A percentile compares a stretch with the other conserved stretches of the same genome.
phyloP scores from a whole-genome alignment of 2,113 vertebrate genomes.

The Pluvialis apricaria region DNA sequence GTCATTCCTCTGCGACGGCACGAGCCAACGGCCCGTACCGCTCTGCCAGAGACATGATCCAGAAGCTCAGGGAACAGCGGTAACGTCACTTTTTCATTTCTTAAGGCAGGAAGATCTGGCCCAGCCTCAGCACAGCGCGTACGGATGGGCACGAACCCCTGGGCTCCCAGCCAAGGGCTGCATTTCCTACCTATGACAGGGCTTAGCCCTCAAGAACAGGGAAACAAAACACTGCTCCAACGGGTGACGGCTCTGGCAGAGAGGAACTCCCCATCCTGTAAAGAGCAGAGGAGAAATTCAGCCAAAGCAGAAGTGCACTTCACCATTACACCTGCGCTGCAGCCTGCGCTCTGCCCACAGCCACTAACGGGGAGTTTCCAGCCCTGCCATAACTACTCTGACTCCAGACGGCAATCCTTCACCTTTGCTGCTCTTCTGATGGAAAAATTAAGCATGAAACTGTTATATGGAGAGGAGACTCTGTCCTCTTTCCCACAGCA shows the following conservation, averaged over 20 bases:
- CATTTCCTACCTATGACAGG: neutral
- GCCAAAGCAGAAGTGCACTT: neutral
- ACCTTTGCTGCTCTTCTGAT: neutral
- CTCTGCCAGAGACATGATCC: neutral
- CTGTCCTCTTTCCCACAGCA: neutral
- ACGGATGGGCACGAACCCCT: neutral
- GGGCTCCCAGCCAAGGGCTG: neutral
- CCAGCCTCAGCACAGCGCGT: neutral
- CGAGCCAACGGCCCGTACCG: fast-evolving
- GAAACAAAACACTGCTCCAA: neutral
- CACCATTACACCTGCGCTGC: too few relatives aligned
- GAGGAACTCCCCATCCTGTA: neutral
- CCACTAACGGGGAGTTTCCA: neutral
- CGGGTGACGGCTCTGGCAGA: neutral
- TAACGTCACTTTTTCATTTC: neutral
- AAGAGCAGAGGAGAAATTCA: neutral
- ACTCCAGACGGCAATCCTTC: neutral
- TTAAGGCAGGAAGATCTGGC: neutral
- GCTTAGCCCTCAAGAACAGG: neutral
- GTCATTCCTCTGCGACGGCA: too few relatives aligned
- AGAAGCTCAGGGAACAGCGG: neutral
- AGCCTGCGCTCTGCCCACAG: neutral
- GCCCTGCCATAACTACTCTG: neutral
- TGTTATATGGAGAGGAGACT: neutral
- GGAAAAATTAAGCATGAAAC: neutral